These are phyloP conservation scores for Esox niger DNA, from an alignment of 2,113 vertebrate genomes.

Conservation along the genomic window DNA sequence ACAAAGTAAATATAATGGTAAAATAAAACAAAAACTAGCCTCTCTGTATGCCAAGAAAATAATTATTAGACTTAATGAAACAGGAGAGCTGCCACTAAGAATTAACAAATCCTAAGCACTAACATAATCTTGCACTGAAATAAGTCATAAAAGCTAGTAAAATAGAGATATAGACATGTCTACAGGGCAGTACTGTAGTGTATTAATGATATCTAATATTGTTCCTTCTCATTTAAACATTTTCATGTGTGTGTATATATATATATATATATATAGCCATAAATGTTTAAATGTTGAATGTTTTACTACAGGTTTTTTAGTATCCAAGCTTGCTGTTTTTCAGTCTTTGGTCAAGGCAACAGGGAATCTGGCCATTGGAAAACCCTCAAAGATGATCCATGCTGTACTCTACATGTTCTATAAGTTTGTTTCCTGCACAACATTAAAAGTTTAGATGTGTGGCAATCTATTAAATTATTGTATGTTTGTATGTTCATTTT, in stretches of 20 bases:
- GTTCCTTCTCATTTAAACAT: conserved; percentile 7
- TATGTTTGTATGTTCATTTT: not conserved
- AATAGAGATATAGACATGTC: not conserved
- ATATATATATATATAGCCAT: no score
- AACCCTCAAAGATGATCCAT: conserved; percentile 8
- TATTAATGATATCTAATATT: conserved; percentile 13
- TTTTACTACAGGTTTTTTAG: not conserved
- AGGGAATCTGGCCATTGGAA: conserved; percentile 32
- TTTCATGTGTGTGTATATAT: no score
- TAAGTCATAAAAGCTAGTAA: conserved; percentile 1
- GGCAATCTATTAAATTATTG: not conserved
- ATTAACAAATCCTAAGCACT: conserved; percentile 2
- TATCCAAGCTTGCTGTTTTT: not conserved
- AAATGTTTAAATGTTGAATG: no score
- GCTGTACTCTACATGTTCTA: not conserved
- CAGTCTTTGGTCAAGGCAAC: conserved; percentile 58
- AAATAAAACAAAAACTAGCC: not conserved
- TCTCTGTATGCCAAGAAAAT: not conserved
- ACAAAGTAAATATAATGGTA: not conserved
- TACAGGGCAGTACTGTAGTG: not conserved
- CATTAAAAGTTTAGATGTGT: not conserved
- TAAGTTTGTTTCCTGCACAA: conserved; percentile 5
- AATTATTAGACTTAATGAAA: not conserved
- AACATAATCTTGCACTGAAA: not conserved
- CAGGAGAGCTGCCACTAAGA: not conserved